Base-by-base conservation (phyloP, 2,888 invertebrate species). In the Caradrina clavipalpis region DNA sequence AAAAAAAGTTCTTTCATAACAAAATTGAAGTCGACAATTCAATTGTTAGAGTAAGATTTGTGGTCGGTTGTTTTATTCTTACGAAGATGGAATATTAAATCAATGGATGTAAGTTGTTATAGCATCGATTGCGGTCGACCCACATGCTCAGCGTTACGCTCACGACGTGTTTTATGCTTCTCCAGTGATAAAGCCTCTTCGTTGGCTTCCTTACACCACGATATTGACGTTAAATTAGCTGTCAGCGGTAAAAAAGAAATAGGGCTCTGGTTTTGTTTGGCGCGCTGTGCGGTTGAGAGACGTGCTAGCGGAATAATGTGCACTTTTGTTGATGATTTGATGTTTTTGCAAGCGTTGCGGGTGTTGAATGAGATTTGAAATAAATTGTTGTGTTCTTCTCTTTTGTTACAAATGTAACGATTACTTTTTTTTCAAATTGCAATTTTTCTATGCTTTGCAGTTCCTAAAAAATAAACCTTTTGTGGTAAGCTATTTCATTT, bases 71-170 rank as follows among this genome's bases (percentile, higher is more conserved):
- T 35, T 31, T 71, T 74, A 78, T 69, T 69, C 59, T 71, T 79
- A 76, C 66, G 70, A 78, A 78, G 72, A 83, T 73, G 69, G 73
- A 80, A 75, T 83, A 80, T 74, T 78, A 73, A 82, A 84, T 84
- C 66, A 78, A 83, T 70, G 75, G 68, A 68, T 77, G 73, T 76
- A 82, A 82, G 81, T 80, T 72, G 74, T 80, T 86, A 83, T 83
- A 86, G 84, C 83, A 80, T 81, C 74, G 79, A 82, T 82, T 82
- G 78, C 83, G 78, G 78, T 79, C 80, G 85, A 84, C 86, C 87
- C 81, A 87, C 79, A 83, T 88, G 83, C 78, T 85, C 81, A 79
- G 56, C 79, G 82, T 82, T 81, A 81, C 80, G 71, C 78, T 82
- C 78, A 83, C 76, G 76, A 74, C 62, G 76, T 80, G 73, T 79